Evolutionary conservation across 2,797 vertebrate species (phyloP), one percentile per base, ranked within the genome.

Genomic region (Catostomus latipinnis): DNA sequence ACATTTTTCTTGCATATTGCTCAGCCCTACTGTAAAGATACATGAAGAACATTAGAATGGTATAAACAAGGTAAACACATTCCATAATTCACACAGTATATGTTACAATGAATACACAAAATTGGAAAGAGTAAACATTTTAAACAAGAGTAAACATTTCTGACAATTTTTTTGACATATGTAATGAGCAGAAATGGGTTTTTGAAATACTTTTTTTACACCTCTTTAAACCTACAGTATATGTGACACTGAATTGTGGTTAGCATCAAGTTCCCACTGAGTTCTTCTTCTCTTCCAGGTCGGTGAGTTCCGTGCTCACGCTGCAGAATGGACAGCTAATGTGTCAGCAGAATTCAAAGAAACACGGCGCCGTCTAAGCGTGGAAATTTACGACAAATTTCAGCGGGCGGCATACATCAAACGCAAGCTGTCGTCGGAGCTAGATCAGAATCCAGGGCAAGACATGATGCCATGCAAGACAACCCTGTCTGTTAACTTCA

Each of bases 331-430:
- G 97, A 97, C 96, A 0, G 97, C 97, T 13, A 98, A 97, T 0
- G 97, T 99, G 85, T 98, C 97, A 0, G 97, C 97, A 0, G 97
- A 99, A 88, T 96, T 99, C 88, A 98, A 98, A 90, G 97, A 98
- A 89, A 99, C 97, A 0, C 93, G 97, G 1, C 90, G 97, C 48
- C 95, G 97, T 13, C 93, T 99, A 22, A 99, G 97, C 0, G 95
- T 99, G 68, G 97, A 99, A 89, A 96, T 99, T 86, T 97, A 96
- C 0, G 97, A 99, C 89, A 98, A 98, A 88, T 98, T 98, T 88
- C 97, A 99, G 88, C 90, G 97, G 0, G 97, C 97, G 22, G 93
- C 97, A 0, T 98, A 97, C 4, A 96, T 99, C 74, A 98, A 98
- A 86, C 94, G 96, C 85, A 99, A 98, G 88, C 94, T 98, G 46